Conservation (phyloP, 2,797 vertebrate species). For the Macropodus opercularis region DNA sequence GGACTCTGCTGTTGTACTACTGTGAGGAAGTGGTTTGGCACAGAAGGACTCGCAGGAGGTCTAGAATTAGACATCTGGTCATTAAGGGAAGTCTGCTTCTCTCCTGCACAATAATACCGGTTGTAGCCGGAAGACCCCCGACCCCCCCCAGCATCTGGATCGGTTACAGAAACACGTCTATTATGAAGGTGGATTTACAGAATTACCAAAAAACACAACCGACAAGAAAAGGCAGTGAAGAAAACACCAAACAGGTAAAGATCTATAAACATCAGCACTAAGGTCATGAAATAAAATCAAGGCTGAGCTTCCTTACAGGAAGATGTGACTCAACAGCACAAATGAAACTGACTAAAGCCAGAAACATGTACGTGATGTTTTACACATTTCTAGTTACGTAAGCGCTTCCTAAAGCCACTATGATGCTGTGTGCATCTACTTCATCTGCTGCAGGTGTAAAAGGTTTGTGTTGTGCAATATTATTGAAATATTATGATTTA, state of each 20-base stretch:
- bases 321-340: neutral
- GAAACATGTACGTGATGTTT: too few species aligned
- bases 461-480: too few species aligned
- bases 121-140: slow-evolving; percentile 4
- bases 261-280: slow-evolving; percentile 2
- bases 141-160: slow-evolving; percentile 19
- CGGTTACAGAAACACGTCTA: slow-evolving; percentile 18
- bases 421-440: too few species aligned
- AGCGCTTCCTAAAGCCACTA: too few species aligned
- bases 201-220: slow-evolving; percentile 18
- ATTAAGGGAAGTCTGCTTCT: slow-evolving; percentile 46
- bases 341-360: neutral
- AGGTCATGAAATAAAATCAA: slow-evolving; percentile 3
- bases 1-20: slow-evolving; percentile 29
- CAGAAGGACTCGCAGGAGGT: slow-evolving; percentile 36
- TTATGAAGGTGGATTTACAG: slow-evolving; percentile 2
- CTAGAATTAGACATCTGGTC: slow-evolving; percentile 62
- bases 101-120: slow-evolving; percentile 22
- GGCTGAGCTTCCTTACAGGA: neutral
- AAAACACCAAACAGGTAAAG: slow-evolving; percentile 11
- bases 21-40: slow-evolving; percentile 64
- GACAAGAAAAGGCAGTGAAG: slow-evolving; percentile 1
- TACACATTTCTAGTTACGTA: too few species aligned
- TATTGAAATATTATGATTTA: neutral
- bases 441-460: too few species aligned